phyloP scores from a whole-genome alignment of 2,113 vertebrate genomes.

The Poecile atricapillus region DNA sequence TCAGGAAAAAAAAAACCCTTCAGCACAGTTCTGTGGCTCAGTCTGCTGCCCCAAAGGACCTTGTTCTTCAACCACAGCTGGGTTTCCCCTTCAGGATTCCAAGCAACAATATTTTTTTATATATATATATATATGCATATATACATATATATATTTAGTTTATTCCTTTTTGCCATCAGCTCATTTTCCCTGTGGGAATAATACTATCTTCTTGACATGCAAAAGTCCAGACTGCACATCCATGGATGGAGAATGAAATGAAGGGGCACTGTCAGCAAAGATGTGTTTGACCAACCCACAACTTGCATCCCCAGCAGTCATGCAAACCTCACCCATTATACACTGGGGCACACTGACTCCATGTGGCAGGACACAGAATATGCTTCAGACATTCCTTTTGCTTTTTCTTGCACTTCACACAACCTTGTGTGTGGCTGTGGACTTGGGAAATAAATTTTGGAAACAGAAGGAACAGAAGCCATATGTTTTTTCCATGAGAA shows the following conservation, averaged over 20 bases:
- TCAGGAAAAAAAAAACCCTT: neutral
- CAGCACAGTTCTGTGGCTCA: neutral
- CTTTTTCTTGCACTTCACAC: neutral
- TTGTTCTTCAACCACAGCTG: neutral
- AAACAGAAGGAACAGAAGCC: neutral
- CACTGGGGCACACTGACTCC: slow-evolving; percentile 40
- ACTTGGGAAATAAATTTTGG: neutral
- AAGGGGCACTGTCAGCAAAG: neutral
- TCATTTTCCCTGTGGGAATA: slow-evolving; percentile 2
- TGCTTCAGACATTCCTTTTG: neutral
- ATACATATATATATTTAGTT: neutral
- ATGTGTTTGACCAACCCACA: neutral
- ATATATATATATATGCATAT: neutral
- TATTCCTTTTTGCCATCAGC: neutral
- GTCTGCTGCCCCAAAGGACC: neutral
- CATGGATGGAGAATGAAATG: neutral
- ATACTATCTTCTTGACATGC: neutral
- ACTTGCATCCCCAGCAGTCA: neutral
- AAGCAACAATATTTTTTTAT: neutral
- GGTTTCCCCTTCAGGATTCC: neutral
- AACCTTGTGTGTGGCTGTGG: neutral
- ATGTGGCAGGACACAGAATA: neutral
- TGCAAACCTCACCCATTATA: neutral
- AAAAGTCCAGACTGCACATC: slow-evolving; percentile 12
- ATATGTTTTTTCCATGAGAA: neutral